Percentiles rank a stretch among this genome's conserved stretches.
Evolutionary conservation across 2,797 vertebrate genomes (phyloP).

Genomic region (Gobionotothen gibberifrons): DNA sequence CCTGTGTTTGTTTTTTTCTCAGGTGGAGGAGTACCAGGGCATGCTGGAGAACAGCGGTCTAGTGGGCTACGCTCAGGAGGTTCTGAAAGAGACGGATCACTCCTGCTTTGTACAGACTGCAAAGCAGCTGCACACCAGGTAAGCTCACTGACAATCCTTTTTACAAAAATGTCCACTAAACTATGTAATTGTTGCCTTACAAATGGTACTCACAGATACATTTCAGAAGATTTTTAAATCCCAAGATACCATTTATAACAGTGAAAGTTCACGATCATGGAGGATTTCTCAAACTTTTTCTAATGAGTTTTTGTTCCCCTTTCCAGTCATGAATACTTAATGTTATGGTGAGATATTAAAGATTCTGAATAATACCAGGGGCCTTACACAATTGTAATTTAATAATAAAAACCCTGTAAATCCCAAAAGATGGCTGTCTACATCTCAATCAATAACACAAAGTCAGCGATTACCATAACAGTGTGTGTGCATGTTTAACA

Average conservation of each 20-base stretch:
- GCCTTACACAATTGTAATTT: background rate
- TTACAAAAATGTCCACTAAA: background rate
- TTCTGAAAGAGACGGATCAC: conserved; percentile 97
- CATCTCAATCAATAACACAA: background rate
- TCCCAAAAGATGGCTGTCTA: background rate
- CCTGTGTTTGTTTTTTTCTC: background rate
- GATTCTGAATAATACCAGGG: background rate
- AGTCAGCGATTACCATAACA: background rate
- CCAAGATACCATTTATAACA: background rate
- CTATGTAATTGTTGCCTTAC: background rate
- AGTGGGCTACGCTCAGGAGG: conserved; percentile 97
- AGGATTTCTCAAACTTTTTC: background rate
- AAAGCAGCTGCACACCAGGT: conserved; percentile 96
- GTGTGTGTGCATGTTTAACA: background rate
- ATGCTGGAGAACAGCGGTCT: conserved; percentile 97
- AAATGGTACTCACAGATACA: background rate
- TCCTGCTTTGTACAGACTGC: conserved; percentile 99
- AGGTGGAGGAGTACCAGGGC: conserved; percentile 95
- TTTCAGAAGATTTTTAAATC: background rate
- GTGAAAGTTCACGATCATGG: no score
- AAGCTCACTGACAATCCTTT: conserved; percentile 4
- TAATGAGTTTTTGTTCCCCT: background rate
- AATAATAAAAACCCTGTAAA: background rate
- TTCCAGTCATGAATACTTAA: background rate
- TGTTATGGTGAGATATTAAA: background rate